These are phyloP conservation scores for Anthonomus grandis DNA, from an alignment of 1,140 invertebrate genomes.

Conservation along the genomic window DNA sequence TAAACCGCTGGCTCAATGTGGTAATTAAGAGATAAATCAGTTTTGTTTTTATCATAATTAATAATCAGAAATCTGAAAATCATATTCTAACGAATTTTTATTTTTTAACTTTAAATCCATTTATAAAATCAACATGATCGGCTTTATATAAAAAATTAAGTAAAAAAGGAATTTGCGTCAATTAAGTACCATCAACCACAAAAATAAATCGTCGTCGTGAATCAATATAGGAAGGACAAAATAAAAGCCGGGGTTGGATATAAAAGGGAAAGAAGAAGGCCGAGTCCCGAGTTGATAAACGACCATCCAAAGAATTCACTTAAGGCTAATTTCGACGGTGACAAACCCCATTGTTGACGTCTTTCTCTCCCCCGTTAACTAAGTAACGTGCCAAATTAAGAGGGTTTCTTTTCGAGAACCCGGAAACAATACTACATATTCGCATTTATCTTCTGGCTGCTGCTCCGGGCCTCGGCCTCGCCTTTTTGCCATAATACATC, in stretches of 20 bases:
- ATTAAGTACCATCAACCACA: slow-evolving; percentile 4
- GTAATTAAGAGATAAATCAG: too few species aligned
- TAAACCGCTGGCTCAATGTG: too few species aligned
- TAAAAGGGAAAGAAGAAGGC: slow-evolving; percentile 17
- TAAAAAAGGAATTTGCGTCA: too few species aligned
- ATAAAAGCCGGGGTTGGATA: slow-evolving; percentile 22
- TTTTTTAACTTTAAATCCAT: too few species aligned
- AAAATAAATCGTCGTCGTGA: slow-evolving; percentile 15
- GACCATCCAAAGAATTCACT: slow-evolving; percentile 45
- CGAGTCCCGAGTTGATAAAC: slow-evolving; percentile 37
- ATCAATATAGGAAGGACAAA: slow-evolving; percentile 22
- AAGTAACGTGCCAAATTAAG: slow-evolving; percentile 48
- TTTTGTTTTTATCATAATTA: too few species aligned
- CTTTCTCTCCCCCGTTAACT: slow-evolving; percentile 44
- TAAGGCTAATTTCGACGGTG: slow-evolving; percentile 45
- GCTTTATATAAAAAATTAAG: too few species aligned
- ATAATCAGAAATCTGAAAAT: too few species aligned
- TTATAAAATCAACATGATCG: too few species aligned
- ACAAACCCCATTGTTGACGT: slow-evolving; percentile 41
- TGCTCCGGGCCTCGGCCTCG: slow-evolving; percentile 14
- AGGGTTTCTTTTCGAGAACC: slow-evolving; percentile 46
- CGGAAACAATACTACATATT: slow-evolving; percentile 49
- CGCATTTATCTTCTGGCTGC: slow-evolving; percentile 47
- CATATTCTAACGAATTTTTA: too few species aligned
- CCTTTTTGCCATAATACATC: slow-evolving; percentile 37